Base-by-base conservation (phyloP, 2,113 vertebrate genomes). In the Columba janthina region DNA sequence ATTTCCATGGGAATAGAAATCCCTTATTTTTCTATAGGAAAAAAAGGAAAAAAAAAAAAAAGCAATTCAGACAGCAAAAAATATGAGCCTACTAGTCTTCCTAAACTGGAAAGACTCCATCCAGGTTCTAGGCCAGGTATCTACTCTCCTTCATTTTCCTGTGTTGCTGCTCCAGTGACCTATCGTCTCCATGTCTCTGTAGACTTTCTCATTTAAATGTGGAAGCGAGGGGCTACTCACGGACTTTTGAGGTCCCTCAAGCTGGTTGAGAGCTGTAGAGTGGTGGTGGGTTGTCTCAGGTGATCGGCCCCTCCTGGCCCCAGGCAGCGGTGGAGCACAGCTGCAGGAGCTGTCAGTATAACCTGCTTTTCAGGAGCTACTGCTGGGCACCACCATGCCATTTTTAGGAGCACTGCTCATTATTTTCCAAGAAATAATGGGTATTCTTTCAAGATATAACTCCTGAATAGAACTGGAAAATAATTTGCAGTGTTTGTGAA, bases 311-410 rank as follows among this genome's bases (percentile, higher is more conserved):
- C 56, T n/a, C 25, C 53, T 40, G 26, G 16, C 29, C n/a, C 19
- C 21, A 7, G 31, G 26, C 31, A 70, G 54, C 0, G 1, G 24
- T 34, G 42, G 18, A 48, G 17, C 15, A 36, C 22, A 26, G 31
- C 48, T 26, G 72, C 32, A 57, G 50, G 69, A 64, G 28, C 42
- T 72, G 15, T 69, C 32, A 40, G 36, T 48, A 17, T 4, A 28
- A 12, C 15, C 57, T 0, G 0, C 9, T 71, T 26, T 31, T 83
- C 14, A 25, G 25, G 25, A 88, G 11, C 22, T 0, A 1, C 25
- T 10, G 29, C 11, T 74, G 67, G 71, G 26, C 28, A 31, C 18
- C 57, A 75, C 13, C 9, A 29, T 31, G 18, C 4, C 4, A 10
- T 60, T 74, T 34, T 74, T 67, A 48, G 38, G 46, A 89, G 7